Percentiles rank a stretch among this genome's conserved stretches.
These are phyloP conservation scores for Steinernema khuongi DNA, from an alignment of 1,140 invertebrate genomes.

Conservation along the genomic window DNA sequence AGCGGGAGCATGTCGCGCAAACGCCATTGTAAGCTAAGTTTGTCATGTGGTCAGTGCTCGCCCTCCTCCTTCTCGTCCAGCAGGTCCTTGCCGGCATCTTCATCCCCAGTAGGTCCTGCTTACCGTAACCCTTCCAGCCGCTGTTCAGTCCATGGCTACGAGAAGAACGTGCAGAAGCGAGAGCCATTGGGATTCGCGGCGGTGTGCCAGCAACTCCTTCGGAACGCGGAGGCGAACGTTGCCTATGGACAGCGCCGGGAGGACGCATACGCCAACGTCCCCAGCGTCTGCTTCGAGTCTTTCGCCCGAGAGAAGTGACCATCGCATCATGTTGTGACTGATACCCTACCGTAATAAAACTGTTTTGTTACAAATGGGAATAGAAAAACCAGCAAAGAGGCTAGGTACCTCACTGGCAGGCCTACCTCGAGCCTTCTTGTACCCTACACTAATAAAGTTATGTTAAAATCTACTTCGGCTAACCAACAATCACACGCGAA, in stretches of 20 bases:
- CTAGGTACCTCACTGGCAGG: not conserved
- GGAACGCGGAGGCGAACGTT: not conserved
- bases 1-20: not conserved
- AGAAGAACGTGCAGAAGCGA: constrained; percentile 3
- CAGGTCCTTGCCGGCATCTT: not conserved
- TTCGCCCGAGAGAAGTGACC: not conserved
- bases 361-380: no score
- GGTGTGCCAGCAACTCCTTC: not conserved
- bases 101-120: not conserved
- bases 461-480: not conserved
- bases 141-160: not conserved
- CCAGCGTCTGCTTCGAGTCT: not conserved
- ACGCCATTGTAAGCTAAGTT: not conserved
- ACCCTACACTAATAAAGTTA: not conserved
- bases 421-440: not conserved
- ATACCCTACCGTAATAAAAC: not conserved
- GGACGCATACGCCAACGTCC: not conserved
- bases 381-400: no score
- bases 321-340: not conserved
- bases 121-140: not conserved
- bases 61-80: not conserved
- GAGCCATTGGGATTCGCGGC: not conserved
- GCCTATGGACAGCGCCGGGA: not conserved
- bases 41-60: not conserved
- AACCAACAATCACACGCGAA: not conserved